Evolutionary conservation across 2,797 vertebrate genomes (phyloP).

Genomic region (Lacerta viridis): DNA sequence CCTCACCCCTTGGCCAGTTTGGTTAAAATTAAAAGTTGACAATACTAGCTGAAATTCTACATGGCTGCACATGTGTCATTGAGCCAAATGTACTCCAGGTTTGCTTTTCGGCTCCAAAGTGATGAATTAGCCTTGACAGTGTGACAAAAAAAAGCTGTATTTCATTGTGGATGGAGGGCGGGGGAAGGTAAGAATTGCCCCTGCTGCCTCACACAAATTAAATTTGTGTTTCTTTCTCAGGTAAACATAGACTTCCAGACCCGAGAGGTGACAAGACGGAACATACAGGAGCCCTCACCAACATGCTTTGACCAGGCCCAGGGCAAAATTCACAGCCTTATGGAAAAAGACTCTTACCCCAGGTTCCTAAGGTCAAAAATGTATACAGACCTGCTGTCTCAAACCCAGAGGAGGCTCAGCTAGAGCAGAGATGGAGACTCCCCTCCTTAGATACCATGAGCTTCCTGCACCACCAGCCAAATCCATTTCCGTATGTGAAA

Average conservation of each 20-base stretch:
- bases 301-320: conserved; percentile 93
- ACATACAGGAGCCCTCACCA: conserved; percentile 89
- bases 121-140: neutral
- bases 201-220: conserved; percentile 27
- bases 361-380: conserved; percentile 97
- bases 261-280: conserved; percentile 91
- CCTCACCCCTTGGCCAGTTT: too few relatives aligned
- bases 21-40: neutral
- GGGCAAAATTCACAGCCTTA: conserved; percentile 93
- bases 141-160: fast-evolving
- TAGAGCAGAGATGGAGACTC: conserved; percentile 73
- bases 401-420: conserved; percentile 92
- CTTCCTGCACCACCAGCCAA: conserved; percentile 69
- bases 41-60: neutral
- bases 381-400: conserved; percentile 94
- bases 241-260: conserved; percentile 97
- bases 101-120: neutral
- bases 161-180: neutral
- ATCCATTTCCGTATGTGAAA: conserved; percentile 76
- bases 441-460: conserved; percentile 57
- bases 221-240: conserved; percentile 79
- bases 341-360: conserved; percentile 99
- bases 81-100: neutral
- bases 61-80: too few relatives aligned
- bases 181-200: neutral